Conservation (phyloP, 1,140 invertebrate species). For the Metopolophium dirhodum region DNA sequence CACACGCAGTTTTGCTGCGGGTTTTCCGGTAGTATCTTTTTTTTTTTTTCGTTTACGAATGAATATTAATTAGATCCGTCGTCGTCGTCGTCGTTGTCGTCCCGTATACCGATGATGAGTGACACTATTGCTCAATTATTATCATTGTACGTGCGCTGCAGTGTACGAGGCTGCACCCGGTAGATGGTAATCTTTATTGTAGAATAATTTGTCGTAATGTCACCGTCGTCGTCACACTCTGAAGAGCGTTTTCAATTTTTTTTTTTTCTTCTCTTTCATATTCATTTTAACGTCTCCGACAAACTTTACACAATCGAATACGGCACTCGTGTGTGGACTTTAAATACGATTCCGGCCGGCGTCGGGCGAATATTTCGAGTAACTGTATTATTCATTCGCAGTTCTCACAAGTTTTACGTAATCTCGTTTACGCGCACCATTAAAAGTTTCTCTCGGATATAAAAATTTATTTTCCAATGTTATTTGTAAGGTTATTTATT, state of each 20-base stretch:
- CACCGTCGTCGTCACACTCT: background rate
- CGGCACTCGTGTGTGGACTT: background rate
- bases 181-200: background rate
- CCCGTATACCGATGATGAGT: background rate
- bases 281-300: background rate
- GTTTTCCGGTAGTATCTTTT: background rate
- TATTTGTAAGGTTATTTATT: slow-evolving; percentile 23
- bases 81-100: background rate
- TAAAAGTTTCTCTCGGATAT: slow-evolving; percentile 22
- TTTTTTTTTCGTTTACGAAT: background rate
- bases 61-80: background rate
- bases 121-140: slow-evolving; percentile 10
- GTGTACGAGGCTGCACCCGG: background rate
- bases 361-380: background rate
- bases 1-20: background rate
- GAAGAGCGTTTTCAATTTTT: background rate
- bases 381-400: slow-evolving; percentile 19
- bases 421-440: background rate
- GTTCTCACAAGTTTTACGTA: slow-evolving; percentile 2
- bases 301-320: slow-evolving; percentile 21
- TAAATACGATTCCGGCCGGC: background rate
- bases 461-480: slow-evolving; percentile 5
- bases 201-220: background rate
- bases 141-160: background rate
- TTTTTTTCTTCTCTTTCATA: no score